A percentile compares a stretch with the other conserved stretches of the same genome.
Conservation (phyloP, 2,888 invertebrate species). For the Cynaeus angustus region DNA sequence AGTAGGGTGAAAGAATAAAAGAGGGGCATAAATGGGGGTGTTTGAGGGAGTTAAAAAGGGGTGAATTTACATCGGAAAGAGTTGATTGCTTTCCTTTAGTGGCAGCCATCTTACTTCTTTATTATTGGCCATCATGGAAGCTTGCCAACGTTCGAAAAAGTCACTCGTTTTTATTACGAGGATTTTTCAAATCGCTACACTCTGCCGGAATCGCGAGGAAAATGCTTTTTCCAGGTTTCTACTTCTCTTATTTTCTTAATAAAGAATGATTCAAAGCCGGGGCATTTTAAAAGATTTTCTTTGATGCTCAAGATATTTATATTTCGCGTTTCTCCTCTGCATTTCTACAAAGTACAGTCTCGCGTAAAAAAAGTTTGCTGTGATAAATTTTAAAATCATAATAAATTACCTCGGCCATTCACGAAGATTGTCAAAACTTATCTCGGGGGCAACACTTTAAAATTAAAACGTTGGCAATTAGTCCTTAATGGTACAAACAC, state of each 20-base stretch:
- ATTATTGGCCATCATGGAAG: conserved; percentile 67
- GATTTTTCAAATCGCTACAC: conserved; percentile 4
- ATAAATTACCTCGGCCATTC: conserved; percentile 65
- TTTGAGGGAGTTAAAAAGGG: conserved; percentile 66
- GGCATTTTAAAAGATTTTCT: conserved; percentile 62
- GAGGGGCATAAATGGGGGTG: conserved; percentile 69
- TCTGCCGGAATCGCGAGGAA: conserved; percentile 13
- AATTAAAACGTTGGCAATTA: conserved; percentile 72
- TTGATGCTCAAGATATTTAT: conserved; percentile 62
- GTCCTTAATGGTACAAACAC: conserved; percentile 70
- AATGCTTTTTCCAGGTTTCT: conserved; percentile 50
- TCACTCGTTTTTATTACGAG: neutral
- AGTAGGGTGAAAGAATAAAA: conserved; percentile 72
- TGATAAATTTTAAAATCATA: conserved; percentile 47
- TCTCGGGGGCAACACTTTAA: conserved; percentile 63
- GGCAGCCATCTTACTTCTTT: conserved; percentile 71
- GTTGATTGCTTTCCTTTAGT: conserved; percentile 70
- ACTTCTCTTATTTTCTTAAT: conserved; percentile 61
- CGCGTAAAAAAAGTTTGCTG: conserved; percentile 6
- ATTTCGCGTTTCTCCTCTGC: conserved; percentile 51
- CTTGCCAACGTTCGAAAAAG: conserved; percentile 36
- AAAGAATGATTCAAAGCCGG: conserved; percentile 62
- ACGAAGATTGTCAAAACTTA: conserved; percentile 70
- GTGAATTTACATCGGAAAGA: conserved; percentile 67
- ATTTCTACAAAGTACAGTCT: conserved; percentile 33